Evolutionary conservation across 2,797 vertebrate genomes (phyloP), one percentile per base, ranked within the genome.

Genomic region (Falco berigora): DNA sequence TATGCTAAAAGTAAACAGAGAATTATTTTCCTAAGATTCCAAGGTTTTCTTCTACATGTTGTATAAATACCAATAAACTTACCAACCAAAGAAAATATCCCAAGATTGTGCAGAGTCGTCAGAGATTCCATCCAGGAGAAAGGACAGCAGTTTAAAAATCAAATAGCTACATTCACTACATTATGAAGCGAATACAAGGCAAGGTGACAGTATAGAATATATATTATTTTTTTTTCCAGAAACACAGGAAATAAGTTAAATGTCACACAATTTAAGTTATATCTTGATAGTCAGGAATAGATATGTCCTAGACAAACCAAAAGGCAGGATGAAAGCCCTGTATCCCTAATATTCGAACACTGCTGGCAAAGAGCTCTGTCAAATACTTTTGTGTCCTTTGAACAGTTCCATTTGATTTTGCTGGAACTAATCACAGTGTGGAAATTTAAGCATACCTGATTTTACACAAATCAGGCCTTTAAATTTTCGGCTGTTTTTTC

Each of bases 121-220:
- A 98, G 85, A 97, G 93, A 97, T 97, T 96, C 96, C 97, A 98
- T 98, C 97, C 98, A 96, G 96, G 76, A 96, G 96, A 96, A 97
- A 98, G 95, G 98, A 97, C 75, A 98, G 98, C 98, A 98, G 96
- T 98, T 98, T 92, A 97, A 98, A 98, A 98, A 98, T 98, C 96
- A 98, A 97, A 98, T 85, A 98, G 97, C 98, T 98, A 98, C 94
- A 97, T 98, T 98, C 97, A 98, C 97, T 98, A 98, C 90, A 95
- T 97, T 97, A 97, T 96, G 84, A 98, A 98, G 77, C 88, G 83
- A 96, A 92, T 52, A 97, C 74, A 96, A 93, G 55, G 84, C 93
- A 96, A 97, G 93, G 78, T 95, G 92, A 97, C 67, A 97, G 73
- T 67, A 97, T 2, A 97, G 52, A 91, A 92, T 55, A 85, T 78